These are phyloP conservation scores for Percina caprodes DNA, from an alignment of 2,113 vertebrate species.

Conservation along the genomic window DNA sequence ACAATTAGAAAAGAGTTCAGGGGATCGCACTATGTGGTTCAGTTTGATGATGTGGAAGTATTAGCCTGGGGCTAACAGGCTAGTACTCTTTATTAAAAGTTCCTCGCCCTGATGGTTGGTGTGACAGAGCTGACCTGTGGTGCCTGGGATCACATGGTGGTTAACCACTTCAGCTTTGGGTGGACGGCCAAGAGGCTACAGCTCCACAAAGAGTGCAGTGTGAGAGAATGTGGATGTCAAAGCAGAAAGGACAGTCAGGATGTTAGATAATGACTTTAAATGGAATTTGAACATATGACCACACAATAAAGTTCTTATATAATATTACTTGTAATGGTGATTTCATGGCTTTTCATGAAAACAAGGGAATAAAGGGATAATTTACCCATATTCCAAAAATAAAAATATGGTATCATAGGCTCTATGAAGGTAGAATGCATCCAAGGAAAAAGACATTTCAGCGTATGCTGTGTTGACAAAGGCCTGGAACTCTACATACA, in stretches of 20 bases:
- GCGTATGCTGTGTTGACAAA: background rate
- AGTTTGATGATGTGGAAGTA: background rate
- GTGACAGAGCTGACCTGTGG: constrained; percentile 22
- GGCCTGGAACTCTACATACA: background rate
- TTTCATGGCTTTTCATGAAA: background rate
- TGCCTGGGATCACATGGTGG: constrained; percentile 18
- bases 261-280: background rate
- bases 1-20: background rate
- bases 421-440: too few relatives aligned
- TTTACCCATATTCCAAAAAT: background rate
- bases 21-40: background rate
- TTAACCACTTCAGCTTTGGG: constrained; percentile 14
- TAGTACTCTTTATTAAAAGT: background rate
- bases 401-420: too few relatives aligned
- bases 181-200: background rate
- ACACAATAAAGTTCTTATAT: too few relatives aligned
- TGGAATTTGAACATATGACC: background rate
- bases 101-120: background rate
- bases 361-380: background rate
- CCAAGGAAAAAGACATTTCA: background rate
- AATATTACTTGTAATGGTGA: too few relatives aligned
- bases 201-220: constrained; percentile 37
- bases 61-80: background rate
- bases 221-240: constrained; percentile 19
- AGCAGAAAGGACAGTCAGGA: background rate